These are phyloP conservation scores for Saccostrea cuccullata DNA, from an alignment of 1,140 invertebrate species.

Conservation along the genomic window DNA sequence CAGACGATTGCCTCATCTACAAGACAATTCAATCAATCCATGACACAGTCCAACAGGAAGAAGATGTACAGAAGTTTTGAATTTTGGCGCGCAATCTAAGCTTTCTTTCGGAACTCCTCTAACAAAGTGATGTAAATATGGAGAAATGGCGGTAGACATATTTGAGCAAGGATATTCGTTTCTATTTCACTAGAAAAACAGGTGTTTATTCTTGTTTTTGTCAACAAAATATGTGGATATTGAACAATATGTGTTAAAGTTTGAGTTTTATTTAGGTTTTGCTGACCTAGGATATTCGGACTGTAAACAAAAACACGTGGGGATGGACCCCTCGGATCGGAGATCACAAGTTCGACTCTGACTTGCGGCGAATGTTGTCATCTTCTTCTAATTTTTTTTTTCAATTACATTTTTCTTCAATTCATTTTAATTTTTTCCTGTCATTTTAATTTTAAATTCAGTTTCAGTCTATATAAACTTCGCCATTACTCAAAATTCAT, in stretches of 20 bases:
- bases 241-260: neutral
- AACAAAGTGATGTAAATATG: neutral
- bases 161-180: slow-evolving; percentile 1
- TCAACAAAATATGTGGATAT: neutral
- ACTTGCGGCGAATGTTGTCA: neutral
- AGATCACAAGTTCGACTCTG: neutral
- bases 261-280: neutral
- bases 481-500: too few species aligned
- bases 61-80: neutral
- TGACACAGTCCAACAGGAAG: too few species aligned
- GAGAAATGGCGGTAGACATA: slow-evolving; percentile 31
- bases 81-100: neutral
- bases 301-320: slow-evolving; percentile 12
- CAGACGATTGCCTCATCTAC: too few species aligned
- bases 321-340: neutral
- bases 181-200: neutral
- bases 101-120: neutral
- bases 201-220: neutral
- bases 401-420: neutral
- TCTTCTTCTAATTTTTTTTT: neutral
- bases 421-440: neutral
- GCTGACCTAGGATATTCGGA: neutral
- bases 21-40: too few species aligned
- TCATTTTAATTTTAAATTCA: too few species aligned
- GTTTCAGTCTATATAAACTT: too few species aligned